Base-by-base conservation (phyloP, 1,140 invertebrate species). In the Hypothenemus hampei region DNA sequence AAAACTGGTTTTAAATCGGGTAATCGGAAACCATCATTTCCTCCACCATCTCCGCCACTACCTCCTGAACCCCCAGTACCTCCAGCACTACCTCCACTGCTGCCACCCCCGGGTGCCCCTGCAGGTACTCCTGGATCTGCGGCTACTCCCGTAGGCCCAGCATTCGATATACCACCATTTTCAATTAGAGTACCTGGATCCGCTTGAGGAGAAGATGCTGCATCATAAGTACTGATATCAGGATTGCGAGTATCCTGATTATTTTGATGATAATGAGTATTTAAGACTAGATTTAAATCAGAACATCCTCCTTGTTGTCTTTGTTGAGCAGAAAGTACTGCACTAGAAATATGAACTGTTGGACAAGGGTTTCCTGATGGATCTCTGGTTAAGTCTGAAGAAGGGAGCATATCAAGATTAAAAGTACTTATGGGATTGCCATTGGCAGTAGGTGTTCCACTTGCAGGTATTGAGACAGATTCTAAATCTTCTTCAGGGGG, bases 21-120 rank as follows among this genome's bases (percentile, higher is more conserved):
- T 35, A 67, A 56, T 21, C 49, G 45, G 4, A 63, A 59, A n/a
- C 60, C 54, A 21, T 33, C 44, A 23, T 46, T 36, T 54, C 66
- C 69, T 22, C 73, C 71, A 44, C 71, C 73, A 13, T 75, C 75
- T 20, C 68, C 71, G 13, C 61, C 53, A 24, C 62, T 44, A 20
- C 52, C 50, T 4, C 75, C 72, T 47, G 72, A 71, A 7, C 73
- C 73, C 11, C 72, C 73, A 16, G 21, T 15, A 26, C 26, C 51
- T 6, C 41, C 60, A 23, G 35, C 49, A n/a, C 36, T n/a, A 26
- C 31, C 55, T 19, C 41, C 51, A 43, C 22, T 39, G 13, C 15
- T 21, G 33, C 21, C 39, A 21, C 29, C 23, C 7, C 8, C 44
- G 21, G 18, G 57, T 19, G 49, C 23, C n/a, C 41, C 24, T 29